Evolutionary conservation across 2,888 invertebrate genomes (phyloP).

Genomic region (Spodoptera picta): DNA sequence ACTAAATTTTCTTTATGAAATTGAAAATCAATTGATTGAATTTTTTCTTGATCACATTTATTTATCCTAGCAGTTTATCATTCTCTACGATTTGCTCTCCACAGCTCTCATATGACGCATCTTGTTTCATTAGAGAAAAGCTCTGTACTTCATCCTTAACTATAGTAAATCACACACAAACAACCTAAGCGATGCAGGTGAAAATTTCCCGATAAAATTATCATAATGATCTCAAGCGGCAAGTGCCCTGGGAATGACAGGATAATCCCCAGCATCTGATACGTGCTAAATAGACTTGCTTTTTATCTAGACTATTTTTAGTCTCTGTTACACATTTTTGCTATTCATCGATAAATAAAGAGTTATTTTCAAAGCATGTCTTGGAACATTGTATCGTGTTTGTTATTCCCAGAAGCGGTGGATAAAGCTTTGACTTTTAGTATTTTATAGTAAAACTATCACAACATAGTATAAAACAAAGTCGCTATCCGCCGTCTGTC

Average conservation of each 20-base stretch:
- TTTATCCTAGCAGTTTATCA: no score
- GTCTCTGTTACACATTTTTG: slow-evolving; percentile 20
- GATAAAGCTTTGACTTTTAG: no score
- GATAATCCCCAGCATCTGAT: slow-evolving; percentile 60
- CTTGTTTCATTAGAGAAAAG: no score
- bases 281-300: slow-evolving; percentile 25
- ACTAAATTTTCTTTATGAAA: no score
- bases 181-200: slow-evolving; percentile 69
- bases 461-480: no score
- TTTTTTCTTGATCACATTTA: no score
- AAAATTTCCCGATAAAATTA: slow-evolving; percentile 84
- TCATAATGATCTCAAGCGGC: slow-evolving; percentile 76
- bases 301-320: slow-evolving; percentile 17
- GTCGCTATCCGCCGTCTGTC: no score
- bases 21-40: no score
- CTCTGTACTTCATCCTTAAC: no score
- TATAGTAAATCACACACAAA: slow-evolving; percentile 37
- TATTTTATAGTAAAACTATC: not conserved
- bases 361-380: not conserved
- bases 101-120: slow-evolving; percentile 49
- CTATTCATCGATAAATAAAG: slow-evolving; percentile 11
- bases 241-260: slow-evolving; percentile 71
- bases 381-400: no score
- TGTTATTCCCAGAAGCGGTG: no score
- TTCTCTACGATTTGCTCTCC: not conserved